Base-by-base conservation (phyloP, 2,113 vertebrate species). In the Vulpes ferrilata region DNA sequence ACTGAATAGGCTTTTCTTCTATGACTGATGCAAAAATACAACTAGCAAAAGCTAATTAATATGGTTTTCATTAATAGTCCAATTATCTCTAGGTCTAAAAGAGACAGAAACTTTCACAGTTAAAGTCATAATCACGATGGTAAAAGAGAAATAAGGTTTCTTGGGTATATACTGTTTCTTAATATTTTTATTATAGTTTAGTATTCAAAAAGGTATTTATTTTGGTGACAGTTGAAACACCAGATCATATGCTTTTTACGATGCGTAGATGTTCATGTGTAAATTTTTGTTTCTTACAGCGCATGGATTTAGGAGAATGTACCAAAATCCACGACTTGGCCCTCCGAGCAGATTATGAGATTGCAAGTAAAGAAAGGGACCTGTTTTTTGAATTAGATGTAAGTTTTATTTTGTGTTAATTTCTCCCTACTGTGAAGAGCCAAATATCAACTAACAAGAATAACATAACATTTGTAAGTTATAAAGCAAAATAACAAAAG, bases 261-360 rank as follows among this genome's bases (percentile, higher is more conserved):
- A 0, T 88, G 38, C 10, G 7, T 76, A 22, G 43, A 43, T 11
- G 11, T 51, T 97, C 53, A 97, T 32, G 4, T 2, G 5, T 17
- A 73, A 51, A 60, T 86, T 95, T 96, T 11, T 69, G 62, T 94
- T 84, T 94, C 15, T 98, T 95, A 96, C 97, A 99, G 99, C 99
- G 99, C 76, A 99, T 99, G 99, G 99, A 99, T 98, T 98, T 99
- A 94, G 99, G 99, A 89, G 99, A 99, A 93, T 99, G 99, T 97
- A 99, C 99, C n/a, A 99, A 99, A 99, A 99, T 99, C 98, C 99
- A 99, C 74, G 99, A 99, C 98, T 98, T 99, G 99, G 99, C 99
- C 8, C 99, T 99, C 95, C 99, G 99, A 98, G 99, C 99, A 59
- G 99, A 99, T 98, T 99, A 99, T 98, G 99, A 99, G 98, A 99